phyloP scores from a whole-genome alignment of 1,140 invertebrate species.

The Laupala kohalensis region DNA sequence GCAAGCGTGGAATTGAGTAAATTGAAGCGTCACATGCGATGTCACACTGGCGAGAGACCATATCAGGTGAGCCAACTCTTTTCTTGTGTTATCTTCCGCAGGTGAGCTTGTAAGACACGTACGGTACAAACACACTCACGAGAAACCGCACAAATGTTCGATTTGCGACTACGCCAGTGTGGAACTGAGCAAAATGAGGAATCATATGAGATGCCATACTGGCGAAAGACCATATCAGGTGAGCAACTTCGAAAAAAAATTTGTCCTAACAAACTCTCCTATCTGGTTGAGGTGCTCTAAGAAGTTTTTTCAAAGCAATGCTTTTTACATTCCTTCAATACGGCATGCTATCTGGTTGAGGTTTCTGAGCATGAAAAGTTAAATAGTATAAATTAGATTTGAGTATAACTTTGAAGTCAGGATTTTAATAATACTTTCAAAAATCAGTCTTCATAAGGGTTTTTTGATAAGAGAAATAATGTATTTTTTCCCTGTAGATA shows the following conservation, averaged over 20 bases:
- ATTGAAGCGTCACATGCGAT: constrained; percentile 81
- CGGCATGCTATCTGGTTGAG: no score
- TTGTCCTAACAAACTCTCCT: background rate
- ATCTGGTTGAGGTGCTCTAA: no score
- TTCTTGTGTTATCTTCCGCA: constrained; percentile 15
- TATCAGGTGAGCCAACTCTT: constrained; percentile 45
- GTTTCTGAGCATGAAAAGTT: no score
- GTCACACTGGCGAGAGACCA: constrained; percentile 76
- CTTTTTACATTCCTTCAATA: no score
- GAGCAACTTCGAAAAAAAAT: constrained; percentile 3
- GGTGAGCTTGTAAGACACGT: constrained; percentile 44
- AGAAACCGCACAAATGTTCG: constrained; percentile 51
- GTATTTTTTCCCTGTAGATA: no score
- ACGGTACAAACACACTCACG: constrained; percentile 46
- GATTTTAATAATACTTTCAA: no score
- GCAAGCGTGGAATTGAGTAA: constrained; percentile 89
- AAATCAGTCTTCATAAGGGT: no score
- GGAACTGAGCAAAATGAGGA: constrained; percentile 48
- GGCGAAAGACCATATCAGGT: constrained; percentile 40
- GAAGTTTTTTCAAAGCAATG: no score
- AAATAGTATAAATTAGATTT: no score
- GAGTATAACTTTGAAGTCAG: no score
- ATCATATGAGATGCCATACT: constrained; percentile 50
- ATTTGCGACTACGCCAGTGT: constrained; percentile 53
- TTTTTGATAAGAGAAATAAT: no score